phyloP scores from a whole-genome alignment of 30 jellyfish, hydroid and myxozoan genomes.

The Euphysa ruthae region DNA sequence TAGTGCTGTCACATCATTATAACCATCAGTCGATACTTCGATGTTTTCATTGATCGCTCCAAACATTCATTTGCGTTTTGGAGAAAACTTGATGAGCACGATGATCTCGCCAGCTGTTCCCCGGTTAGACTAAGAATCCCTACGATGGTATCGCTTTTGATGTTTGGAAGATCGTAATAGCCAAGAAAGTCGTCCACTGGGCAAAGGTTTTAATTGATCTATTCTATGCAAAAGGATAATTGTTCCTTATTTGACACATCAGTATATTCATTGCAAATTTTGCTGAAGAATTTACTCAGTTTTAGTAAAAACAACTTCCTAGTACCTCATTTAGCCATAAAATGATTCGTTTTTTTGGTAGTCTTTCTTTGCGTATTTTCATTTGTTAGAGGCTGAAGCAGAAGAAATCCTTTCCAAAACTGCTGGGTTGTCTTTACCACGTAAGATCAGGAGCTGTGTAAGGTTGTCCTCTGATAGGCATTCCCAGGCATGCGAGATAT shows the following conservation, averaged over 20 bases:
- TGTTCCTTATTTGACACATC: slow-evolving; percentile 29
- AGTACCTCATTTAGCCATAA: slow-evolving; percentile 4
- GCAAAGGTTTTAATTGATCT: slow-evolving; percentile 11
- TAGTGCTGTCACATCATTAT: no score
- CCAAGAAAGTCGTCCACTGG: slow-evolving; percentile 33
- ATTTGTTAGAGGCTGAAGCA: neutral
- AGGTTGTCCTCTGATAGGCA: slow-evolving; percentile 33
- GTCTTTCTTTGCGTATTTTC: slow-evolving; percentile 12
- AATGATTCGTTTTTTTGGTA: neutral
- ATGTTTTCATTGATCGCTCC: no score
- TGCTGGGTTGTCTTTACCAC: neutral
- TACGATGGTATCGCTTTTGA: slow-evolving; percentile 5
- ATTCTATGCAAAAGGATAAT: slow-evolving; percentile 20
- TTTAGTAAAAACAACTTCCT: neutral
- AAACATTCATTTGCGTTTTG: no score
- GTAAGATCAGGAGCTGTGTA: neutral
- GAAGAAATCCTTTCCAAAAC: neutral
- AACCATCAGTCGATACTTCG: no score
- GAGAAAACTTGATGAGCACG: no score
- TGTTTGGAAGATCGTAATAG: slow-evolving; percentile 11
- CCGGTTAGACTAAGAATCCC: neutral
- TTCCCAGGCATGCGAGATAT: neutral
- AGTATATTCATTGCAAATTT: slow-evolving; percentile 21
- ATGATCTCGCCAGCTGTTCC: no score
- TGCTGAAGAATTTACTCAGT: slow-evolving; percentile 11